Conservation (phyloP, 2,888 invertebrate genomes). For the Tetragonula carbonaria region DNA sequence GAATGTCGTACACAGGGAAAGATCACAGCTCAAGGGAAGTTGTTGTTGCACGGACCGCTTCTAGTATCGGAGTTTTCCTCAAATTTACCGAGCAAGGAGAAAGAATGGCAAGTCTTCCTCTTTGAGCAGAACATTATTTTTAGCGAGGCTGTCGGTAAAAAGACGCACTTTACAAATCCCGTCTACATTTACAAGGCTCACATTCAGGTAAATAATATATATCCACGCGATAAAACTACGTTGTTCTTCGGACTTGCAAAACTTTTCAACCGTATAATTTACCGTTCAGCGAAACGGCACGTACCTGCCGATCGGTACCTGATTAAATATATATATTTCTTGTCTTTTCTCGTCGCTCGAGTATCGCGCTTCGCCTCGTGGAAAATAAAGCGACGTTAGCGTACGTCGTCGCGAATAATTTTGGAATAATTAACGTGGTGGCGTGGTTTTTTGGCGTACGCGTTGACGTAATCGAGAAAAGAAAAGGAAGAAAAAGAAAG, state of each 20-base stretch:
- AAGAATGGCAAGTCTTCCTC: conserved; percentile 97
- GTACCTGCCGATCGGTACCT: too few species aligned
- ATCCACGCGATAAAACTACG: too few species aligned
- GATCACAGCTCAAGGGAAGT: conserved; percentile 98
- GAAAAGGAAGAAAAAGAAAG: too few species aligned
- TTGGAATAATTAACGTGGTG: neutral
- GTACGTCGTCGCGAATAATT: neutral
- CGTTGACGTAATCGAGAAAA: too few species aligned
- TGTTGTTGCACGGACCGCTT: conserved; percentile 94
- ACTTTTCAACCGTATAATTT: neutral
- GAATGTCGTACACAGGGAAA: conserved; percentile 89
- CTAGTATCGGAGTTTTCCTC: conserved; percentile 87
- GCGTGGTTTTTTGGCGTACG: too few species aligned
- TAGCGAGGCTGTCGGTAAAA: conserved; percentile 96
- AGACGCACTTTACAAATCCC: conserved; percentile 96
- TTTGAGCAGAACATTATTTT: conserved; percentile 99
- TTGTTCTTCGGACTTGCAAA: neutral
- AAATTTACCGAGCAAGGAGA: conserved; percentile 86
- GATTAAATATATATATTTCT: too few species aligned
- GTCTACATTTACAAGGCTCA: conserved; percentile 98
- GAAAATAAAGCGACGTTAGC: too few species aligned
- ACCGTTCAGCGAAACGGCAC: neutral
- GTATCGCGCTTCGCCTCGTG: too few species aligned
- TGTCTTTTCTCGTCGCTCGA: too few species aligned
- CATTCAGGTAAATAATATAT: conserved; percentile 89